These are phyloP conservation scores for Deilephila elpenor DNA, from an alignment of 2,888 invertebrate species.

Conservation along the genomic window DNA sequence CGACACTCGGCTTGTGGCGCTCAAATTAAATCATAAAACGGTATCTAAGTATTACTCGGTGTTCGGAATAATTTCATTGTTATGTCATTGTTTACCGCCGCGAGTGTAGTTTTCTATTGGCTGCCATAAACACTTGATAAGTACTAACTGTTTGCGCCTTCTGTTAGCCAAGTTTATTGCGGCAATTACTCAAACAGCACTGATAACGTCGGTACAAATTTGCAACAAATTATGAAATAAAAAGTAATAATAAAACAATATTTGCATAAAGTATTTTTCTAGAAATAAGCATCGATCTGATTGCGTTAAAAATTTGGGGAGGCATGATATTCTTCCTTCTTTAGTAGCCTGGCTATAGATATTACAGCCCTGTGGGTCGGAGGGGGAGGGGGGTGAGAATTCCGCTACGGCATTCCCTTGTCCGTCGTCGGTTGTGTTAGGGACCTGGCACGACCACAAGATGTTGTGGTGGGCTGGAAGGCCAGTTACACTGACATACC, in stretches of 20 bases:
- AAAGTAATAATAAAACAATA: neutral
- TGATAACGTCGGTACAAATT: neutral
- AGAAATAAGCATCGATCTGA: neutral
- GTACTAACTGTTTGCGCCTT: neutral
- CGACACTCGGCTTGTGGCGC: neutral
- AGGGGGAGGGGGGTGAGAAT: too few species aligned
- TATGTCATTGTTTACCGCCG: neutral
- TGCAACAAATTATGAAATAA: neutral
- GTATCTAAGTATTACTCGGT: neutral
- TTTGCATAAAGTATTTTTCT: neutral
- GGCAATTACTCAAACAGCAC: neutral
- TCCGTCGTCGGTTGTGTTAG: too few species aligned
- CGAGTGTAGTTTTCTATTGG: neutral
- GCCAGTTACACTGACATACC: too few species aligned
- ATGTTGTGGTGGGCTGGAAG: too few species aligned
- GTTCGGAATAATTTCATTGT: neutral
- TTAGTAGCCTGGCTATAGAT: too few species aligned
- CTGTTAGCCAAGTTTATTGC: neutral
- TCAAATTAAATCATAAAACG: neutral
- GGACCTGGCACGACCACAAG: too few species aligned
- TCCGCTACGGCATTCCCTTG: too few species aligned
- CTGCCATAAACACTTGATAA: constrained; percentile 12
- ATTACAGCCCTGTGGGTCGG: too few species aligned
- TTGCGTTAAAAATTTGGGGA: too few species aligned
- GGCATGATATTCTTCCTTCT: too few species aligned